A percentile compares a stretch with the other conserved stretches of the same genome.
Conservation (phyloP, 2,797 vertebrate genomes). For the Loriculus beryllinus region DNA sequence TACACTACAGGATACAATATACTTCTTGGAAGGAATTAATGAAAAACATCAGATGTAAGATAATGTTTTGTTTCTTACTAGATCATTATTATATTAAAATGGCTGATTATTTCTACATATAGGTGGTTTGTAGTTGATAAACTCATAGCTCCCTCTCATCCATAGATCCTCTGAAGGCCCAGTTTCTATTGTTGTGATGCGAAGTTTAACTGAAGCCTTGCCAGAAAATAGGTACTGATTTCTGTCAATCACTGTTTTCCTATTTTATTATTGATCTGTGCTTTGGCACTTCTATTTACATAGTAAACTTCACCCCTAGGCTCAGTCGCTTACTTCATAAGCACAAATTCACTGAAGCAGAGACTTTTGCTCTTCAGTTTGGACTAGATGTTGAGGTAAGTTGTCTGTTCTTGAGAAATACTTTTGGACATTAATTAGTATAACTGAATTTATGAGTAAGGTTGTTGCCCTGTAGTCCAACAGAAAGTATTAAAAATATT, state of each 20-base stretch:
- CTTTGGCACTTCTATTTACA: neutral
- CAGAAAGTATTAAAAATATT: neutral
- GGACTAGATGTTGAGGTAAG: constrained; percentile 92
- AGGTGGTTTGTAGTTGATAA: neutral
- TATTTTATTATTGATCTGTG: neutral
- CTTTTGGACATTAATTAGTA: neutral
- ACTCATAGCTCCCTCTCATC: neutral
- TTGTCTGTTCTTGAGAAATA: neutral
- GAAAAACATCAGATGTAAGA: constrained; percentile 81
- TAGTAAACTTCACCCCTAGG: constrained; percentile 63
- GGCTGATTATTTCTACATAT: neutral
- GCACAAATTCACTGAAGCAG: constrained; percentile 93
- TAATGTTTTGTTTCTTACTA: constrained; percentile 2
- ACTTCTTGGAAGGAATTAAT: constrained; percentile 88
- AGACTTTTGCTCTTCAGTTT: constrained; percentile 92
- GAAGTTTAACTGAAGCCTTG: constrained; percentile 95
- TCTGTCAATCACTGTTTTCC: neutral
- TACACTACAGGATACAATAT: constrained; percentile 86
- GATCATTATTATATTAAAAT: neutral
- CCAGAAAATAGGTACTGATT: constrained; percentile 91
- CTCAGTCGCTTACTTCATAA: constrained; percentile 93
- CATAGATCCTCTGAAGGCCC: constrained; percentile 70
- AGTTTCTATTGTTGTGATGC: constrained; percentile 81
- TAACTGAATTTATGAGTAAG: neutral
- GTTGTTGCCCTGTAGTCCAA: neutral